phyloP scores from a whole-genome alignment of 1,140 invertebrate species.

The Ostrea denselamellosa region DNA sequence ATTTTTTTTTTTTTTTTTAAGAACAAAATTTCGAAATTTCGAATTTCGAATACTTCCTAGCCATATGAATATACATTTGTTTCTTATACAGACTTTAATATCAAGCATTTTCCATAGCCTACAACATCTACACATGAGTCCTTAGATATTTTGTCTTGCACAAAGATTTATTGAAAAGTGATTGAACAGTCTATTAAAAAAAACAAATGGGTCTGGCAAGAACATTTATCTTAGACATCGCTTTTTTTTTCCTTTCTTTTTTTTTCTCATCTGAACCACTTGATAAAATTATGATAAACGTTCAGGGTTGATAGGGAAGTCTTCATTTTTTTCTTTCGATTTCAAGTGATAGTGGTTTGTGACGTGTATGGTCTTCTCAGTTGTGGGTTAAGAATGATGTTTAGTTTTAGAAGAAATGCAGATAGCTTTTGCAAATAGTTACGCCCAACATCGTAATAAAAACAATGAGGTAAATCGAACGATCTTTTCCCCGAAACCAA shows the following conservation, averaged over 20 bases:
- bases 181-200: not conserved
- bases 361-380: not conserved
- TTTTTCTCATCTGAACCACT: slow-evolving; percentile 10
- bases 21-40: not conserved
- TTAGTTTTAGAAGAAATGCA: not conserved
- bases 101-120: too few relatives aligned
- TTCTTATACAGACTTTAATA: not conserved
- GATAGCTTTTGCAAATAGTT: too few relatives aligned
- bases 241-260: too few relatives aligned
- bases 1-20: not conserved
- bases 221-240: slow-evolving; percentile 7
- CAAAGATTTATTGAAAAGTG: not conserved
- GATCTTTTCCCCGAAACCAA: too few relatives aligned
- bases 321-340: not conserved
- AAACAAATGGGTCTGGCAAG: not conserved
- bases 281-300: slow-evolving; percentile 29
- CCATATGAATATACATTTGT: not conserved
- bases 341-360: not conserved
- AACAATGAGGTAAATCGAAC: too few relatives aligned
- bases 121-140: not conserved
- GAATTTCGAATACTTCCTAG: not conserved
- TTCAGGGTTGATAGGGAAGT: slow-evolving; percentile 20
- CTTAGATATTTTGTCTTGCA: not conserved
- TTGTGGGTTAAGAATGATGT: not conserved
- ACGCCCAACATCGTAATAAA: too few relatives aligned